A percentile compares a stretch with the other conserved stretches of the same genome.
Evolutionary conservation across 2,113 vertebrate genomes (phyloP).

Genomic region (Stigmatopora nigra): DNA sequence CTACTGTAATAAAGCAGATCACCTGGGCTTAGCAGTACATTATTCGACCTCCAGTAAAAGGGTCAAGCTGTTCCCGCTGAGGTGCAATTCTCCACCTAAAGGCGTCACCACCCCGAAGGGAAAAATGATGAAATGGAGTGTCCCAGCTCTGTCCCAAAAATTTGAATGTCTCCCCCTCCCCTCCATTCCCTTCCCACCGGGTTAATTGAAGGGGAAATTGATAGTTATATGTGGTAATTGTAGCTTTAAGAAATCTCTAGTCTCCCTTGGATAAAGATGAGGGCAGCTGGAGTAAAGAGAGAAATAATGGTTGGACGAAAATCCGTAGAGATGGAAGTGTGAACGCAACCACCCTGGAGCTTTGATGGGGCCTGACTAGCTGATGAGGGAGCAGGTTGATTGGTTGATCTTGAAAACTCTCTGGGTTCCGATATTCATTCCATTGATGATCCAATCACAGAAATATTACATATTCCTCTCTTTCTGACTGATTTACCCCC

Average conservation of each 20-base stretch:
- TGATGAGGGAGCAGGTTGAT: conserved; percentile 51
- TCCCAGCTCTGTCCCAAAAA: conserved; percentile 36
- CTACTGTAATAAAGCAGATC: conserved; percentile 20
- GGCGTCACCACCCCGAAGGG: conserved; percentile 34
- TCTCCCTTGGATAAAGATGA: conserved; percentile 53
- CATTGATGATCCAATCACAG: conserved; percentile 70
- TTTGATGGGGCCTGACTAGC: conserved; percentile 49
- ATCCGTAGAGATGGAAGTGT: conserved; percentile 27
- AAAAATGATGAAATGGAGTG: background rate
- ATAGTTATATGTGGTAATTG: conserved; percentile 69
- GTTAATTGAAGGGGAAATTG: conserved; percentile 72
- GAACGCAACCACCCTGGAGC: conserved; percentile 5
- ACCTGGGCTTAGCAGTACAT: conserved; percentile 39
- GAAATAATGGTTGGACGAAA: conserved; percentile 13
- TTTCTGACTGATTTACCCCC: conserved; percentile 40
- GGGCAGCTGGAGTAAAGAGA: conserved; percentile 44
- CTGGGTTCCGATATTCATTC: conserved; percentile 60
- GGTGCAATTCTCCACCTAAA: conserved; percentile 42
- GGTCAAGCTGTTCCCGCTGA: conserved; percentile 56
- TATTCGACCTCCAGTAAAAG: conserved; percentile 46
- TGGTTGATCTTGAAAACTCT: conserved; percentile 52
- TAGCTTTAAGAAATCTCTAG: conserved; percentile 62
- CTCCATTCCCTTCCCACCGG: conserved; percentile 52
- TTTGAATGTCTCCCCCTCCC: conserved; percentile 49
- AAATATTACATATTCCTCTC: conserved; percentile 45